Percentiles rank a stretch among this genome's conserved stretches.
These are phyloP conservation scores for Zaprionus gabonicus DNA, from an alignment of 1,140 invertebrate species.

Conservation along the genomic window DNA sequence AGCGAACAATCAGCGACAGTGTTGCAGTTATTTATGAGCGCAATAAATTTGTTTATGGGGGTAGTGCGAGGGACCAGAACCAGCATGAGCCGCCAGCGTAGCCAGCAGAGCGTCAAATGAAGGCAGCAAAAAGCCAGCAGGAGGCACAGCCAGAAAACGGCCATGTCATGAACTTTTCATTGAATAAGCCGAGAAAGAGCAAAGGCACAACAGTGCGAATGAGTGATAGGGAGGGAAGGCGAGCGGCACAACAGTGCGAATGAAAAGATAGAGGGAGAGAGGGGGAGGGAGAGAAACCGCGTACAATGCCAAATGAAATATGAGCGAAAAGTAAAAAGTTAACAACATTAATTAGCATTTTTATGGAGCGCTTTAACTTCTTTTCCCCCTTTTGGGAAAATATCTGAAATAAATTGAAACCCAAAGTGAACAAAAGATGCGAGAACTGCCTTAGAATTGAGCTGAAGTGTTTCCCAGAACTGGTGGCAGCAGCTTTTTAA, in stretches of 20 bases:
- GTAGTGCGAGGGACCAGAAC: slow-evolving; percentile 16
- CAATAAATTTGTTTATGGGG: slow-evolving; percentile 83
- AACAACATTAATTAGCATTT: slow-evolving; percentile 83
- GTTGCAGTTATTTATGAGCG: slow-evolving; percentile 83
- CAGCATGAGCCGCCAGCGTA: slow-evolving; percentile 15
- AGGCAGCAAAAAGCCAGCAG: slow-evolving; percentile 67
- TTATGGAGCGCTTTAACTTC: slow-evolving; percentile 74
- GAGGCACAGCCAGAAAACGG: slow-evolving; percentile 48
- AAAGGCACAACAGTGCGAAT: slow-evolving; percentile 20
- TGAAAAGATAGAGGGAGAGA: slow-evolving; percentile 12
- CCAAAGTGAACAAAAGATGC: neutral
- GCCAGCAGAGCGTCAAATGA: slow-evolving; percentile 76
- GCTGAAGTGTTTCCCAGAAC: slow-evolving; percentile 17
- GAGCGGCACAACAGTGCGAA: slow-evolving; percentile 9
- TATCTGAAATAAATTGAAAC: slow-evolving; percentile 23
- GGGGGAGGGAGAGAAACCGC: slow-evolving; percentile 19
- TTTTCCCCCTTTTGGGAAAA: slow-evolving; percentile 13
- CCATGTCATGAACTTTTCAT: slow-evolving; percentile 61
- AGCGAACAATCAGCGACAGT: slow-evolving; percentile 77
- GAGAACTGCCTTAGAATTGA: neutral
- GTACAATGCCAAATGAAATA: slow-evolving; percentile 67
- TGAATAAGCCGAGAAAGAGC: slow-evolving; percentile 27
- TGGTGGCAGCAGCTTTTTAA: neutral
- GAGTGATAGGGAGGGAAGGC: slow-evolving; percentile 3
- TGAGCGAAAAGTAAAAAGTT: slow-evolving; percentile 77